Conservation (phyloP, 2,888 invertebrate genomes). For the Xestia c-nigrum region DNA sequence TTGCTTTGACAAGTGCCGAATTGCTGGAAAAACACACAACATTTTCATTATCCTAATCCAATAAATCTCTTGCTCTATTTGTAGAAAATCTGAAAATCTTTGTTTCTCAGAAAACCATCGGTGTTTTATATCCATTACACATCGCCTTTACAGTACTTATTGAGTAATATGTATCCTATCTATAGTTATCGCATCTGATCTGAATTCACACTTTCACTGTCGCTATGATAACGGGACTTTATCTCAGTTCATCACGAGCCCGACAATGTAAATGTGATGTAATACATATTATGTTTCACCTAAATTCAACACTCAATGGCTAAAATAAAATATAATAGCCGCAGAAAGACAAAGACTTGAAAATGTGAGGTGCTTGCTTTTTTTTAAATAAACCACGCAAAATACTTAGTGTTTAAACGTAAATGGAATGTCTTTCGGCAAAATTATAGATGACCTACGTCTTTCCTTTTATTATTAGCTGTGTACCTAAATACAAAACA, state of each 20-base stretch:
- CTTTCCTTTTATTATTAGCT: background rate
- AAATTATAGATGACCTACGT: background rate
- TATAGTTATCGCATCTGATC: conserved; percentile 53
- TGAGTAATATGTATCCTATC: conserved; percentile 57
- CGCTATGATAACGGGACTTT: conserved; percentile 51
- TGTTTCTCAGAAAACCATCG: background rate
- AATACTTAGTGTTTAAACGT: background rate
- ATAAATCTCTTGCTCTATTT: background rate
- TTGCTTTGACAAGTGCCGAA: conserved; percentile 13
- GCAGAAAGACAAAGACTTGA: background rate
- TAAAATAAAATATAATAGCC: background rate
- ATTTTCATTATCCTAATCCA: background rate
- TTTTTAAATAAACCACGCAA: background rate
- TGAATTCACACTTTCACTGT: conserved; percentile 63
- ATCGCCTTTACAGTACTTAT: conserved; percentile 52
- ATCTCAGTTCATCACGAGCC: conserved; percentile 37
- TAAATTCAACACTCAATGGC: conserved; percentile 48
- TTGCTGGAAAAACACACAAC: conserved; percentile 5
- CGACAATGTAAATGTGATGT: conserved; percentile 64
- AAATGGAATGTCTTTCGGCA: background rate
- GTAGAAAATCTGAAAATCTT: background rate
- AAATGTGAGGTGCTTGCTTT: background rate
- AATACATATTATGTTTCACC: conserved; percentile 43
- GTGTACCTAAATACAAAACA: conserved; percentile 1
- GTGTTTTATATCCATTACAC: conserved; percentile 55